Base-by-base conservation (phyloP, 2,888 invertebrate genomes). In the Toxonevra muliebris region DNA sequence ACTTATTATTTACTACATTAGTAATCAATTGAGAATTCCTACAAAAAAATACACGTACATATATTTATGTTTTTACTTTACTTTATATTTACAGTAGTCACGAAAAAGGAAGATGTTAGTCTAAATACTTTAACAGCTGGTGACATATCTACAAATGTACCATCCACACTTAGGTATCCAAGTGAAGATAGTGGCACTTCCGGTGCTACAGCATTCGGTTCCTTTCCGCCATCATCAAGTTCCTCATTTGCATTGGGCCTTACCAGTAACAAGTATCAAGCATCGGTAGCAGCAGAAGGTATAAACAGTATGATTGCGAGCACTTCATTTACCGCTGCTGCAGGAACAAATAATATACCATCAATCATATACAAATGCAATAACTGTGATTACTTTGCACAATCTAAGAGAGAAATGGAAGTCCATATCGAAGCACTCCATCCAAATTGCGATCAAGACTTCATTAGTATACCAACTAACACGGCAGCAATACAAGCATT, bases 311-410 rank as follows among this genome's bases (percentile, higher is more conserved):
- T 17, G 10, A 12, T 15, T 19, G 58, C 11, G 1, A 12, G 13
- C 8, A 50, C 61, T 40, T 13, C 40, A 15, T 53, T 62, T 13
- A 40, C 42, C 5, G 11, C 60, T 48, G 17, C 40, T 3, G 50
- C 55, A 7, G n/a, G n/a, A 12, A 19, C 41, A 7, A 61, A 15
- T 42, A 61, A 66, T 53, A 53, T 71, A 57, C 73, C 73, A 15
- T 20, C 69, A 17, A 68, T 81, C 13, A 79, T 85, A 20, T 82
- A 79, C 55, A 85, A 85, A 70, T 85, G 85, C 70, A 85, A 82
- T 69, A 77, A 78, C 59, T 85, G 85, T 73, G 85, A 85, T 69
- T 84, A 79, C 72, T 83, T 84, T 72, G 79, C 80, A 30, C 84
- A 85, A 75, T 75, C 78, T 0, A 84, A 82, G 69, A 72, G 73